Conservation (phyloP, 2,113 vertebrate genomes). For the Microtus montanus region DNA sequence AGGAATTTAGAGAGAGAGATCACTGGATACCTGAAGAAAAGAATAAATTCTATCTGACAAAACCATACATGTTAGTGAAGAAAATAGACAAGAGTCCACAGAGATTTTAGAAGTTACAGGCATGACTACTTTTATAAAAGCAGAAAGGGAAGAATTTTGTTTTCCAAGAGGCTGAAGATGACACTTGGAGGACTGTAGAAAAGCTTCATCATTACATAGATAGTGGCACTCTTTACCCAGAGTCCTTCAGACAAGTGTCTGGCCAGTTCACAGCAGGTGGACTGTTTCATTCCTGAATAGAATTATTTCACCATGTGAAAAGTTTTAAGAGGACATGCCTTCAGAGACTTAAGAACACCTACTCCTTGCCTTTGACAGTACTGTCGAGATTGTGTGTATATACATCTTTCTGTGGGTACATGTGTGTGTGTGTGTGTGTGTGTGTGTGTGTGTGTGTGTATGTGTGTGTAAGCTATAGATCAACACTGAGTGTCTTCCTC, state of each 20-base stretch:
- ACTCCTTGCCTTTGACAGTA: background rate
- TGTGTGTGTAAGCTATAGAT: background rate
- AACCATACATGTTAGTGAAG: slow-evolving; percentile 63
- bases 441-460: no score
- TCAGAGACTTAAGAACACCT: background rate
- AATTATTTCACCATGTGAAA: background rate
- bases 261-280: background rate
- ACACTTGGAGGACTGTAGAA: background rate
- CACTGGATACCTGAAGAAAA: slow-evolving; percentile 61
- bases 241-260: background rate
- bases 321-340: background rate
- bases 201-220: background rate
- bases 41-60: slow-evolving; percentile 49
- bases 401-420: background rate
- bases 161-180: slow-evolving; percentile 7
- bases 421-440: no score
- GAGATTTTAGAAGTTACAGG: background rate
- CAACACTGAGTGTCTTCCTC: background rate
- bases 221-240: background rate
- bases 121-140: slow-evolving; percentile 35
- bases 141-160: background rate
- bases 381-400: background rate
- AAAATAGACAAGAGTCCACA: background rate
- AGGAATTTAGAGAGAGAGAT: slow-evolving; percentile 57
- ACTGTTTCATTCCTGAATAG: background rate